phyloP scores from a whole-genome alignment of 2,113 vertebrate genomes.

The Thunnus maccoyii region DNA sequence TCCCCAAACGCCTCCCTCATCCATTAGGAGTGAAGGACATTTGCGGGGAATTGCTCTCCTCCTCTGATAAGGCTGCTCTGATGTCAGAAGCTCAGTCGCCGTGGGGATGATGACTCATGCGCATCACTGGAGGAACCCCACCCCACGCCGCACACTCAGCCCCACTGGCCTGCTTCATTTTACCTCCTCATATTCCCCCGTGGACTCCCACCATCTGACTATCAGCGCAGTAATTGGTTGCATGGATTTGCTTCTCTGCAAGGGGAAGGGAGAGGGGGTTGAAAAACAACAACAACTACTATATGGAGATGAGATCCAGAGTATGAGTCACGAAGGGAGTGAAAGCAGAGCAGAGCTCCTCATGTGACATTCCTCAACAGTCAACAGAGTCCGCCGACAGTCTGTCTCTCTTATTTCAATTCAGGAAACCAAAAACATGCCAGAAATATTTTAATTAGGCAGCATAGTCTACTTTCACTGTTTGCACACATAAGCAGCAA shows the following conservation, averaged over 20 bases:
- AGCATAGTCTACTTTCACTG: neutral
- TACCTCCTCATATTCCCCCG: slow-evolving; percentile 28
- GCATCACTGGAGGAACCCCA: slow-evolving; percentile 49
- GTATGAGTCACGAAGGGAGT: slow-evolving; percentile 64
- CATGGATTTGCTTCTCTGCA: slow-evolving; percentile 34
- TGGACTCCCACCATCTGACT: slow-evolving; percentile 28
- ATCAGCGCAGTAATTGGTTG: slow-evolving; percentile 54
- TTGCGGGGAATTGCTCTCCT: slow-evolving; percentile 58
- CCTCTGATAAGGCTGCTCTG: slow-evolving; percentile 56
- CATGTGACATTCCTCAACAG: slow-evolving; percentile 33
- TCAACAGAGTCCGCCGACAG: slow-evolving; percentile 19
- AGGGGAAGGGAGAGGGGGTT: neutral
- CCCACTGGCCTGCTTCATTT: slow-evolving; percentile 45
- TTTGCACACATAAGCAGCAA: neutral
- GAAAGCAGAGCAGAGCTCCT: slow-evolving; percentile 12
- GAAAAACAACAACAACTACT: slow-evolving; percentile 46
- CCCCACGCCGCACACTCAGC: slow-evolving; percentile 15
- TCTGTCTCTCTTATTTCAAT: slow-evolving; percentile 11
- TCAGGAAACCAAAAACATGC: slow-evolving; percentile 8
- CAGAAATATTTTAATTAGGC: slow-evolving; percentile 40
- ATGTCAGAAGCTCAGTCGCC: slow-evolving; percentile 66
- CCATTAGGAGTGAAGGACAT: slow-evolving; percentile 56
- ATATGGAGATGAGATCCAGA: slow-evolving; percentile 46
- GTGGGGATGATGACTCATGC: slow-evolving; percentile 76
- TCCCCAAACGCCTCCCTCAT: neutral